These are phyloP conservation scores for Torymus aiolomorphi DNA, from an alignment of 2,888 invertebrate species.

Conservation along the genomic window DNA sequence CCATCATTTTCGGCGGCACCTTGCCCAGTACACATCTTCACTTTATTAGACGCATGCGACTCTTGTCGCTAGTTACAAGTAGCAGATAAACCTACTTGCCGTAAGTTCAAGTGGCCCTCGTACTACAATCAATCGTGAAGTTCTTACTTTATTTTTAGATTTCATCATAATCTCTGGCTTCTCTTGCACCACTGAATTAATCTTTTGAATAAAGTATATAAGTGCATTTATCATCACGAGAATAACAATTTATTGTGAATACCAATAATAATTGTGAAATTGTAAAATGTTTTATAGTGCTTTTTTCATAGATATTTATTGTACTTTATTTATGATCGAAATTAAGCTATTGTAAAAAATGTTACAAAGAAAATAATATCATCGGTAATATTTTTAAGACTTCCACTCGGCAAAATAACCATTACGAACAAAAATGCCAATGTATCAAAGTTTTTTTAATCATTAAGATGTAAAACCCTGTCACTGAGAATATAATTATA, in stretches of 20 bases:
- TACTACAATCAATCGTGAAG: constrained; percentile 28
- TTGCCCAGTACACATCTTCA: constrained; percentile 19
- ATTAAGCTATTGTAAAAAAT: too few species aligned
- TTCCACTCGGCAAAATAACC: too few species aligned
- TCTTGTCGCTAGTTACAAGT: constrained; percentile 4
- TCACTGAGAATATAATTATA: too few species aligned
- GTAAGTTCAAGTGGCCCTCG: neutral
- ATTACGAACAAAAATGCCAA: too few species aligned
- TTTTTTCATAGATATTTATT: too few species aligned
- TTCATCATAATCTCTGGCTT: constrained; percentile 2
- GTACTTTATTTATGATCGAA: too few species aligned
- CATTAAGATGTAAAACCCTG: too few species aligned
- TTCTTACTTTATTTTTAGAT: constrained; percentile 38
- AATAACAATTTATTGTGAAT: constrained; percentile 3
- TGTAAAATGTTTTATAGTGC: too few species aligned
- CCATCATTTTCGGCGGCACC: constrained; percentile 19
- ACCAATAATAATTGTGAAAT: neutral
- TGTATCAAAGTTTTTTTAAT: too few species aligned
- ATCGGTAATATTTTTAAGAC: too few species aligned
- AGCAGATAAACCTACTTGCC: constrained; percentile 14
- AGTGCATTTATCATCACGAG: constrained; percentile 9
- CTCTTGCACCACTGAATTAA: constrained; percentile 1
- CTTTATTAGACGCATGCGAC: neutral
- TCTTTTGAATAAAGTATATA: constrained; percentile 6
- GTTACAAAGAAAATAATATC: too few species aligned